Conservation (phyloP, 2,888 invertebrate species). For the Drosophila meridionalis region DNA sequence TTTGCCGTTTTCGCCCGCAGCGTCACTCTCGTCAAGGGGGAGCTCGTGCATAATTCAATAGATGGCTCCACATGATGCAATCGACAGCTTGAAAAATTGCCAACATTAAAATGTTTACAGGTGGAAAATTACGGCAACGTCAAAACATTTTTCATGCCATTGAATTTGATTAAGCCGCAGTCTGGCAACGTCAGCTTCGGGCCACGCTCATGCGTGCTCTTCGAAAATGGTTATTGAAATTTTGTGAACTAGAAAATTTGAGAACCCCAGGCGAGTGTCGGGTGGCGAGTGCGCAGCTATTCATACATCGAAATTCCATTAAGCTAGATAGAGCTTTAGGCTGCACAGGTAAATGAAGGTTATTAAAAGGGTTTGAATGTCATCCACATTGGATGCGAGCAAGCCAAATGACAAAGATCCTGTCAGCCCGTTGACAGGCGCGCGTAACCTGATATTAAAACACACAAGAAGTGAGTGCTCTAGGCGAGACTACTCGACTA, state of each 20-base stretch:
- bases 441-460: conserved; percentile 4
- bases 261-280: conserved; percentile 27
- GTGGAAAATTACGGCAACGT: conserved; percentile 50
- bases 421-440: conserved; percentile 22
- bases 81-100: conserved; percentile 72
- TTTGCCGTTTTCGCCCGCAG: background rate
- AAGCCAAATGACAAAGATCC: conserved; percentile 6
- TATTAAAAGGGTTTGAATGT: conserved; percentile 34
- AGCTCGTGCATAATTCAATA: conserved; percentile 70
- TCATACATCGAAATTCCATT: conserved; percentile 26
- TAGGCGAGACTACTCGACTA: too few species aligned
- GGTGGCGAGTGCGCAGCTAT: conserved; percentile 7
- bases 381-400: background rate
- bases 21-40: conserved; percentile 31
- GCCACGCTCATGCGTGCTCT: conserved; percentile 17
- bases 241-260: conserved; percentile 59
- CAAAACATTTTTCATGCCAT: conserved; percentile 64
- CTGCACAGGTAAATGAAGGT: background rate
- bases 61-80: conserved; percentile 57
- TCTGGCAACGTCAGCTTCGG: conserved; percentile 1
- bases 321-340: conserved; percentile 20
- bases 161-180: conserved; percentile 65
- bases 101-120: conserved; percentile 56
- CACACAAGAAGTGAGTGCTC: conserved; percentile 7
- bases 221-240: conserved; percentile 50